phyloP scores from a whole-genome alignment of 2,888 invertebrate species.

The Platerodrilus igneus region DNA sequence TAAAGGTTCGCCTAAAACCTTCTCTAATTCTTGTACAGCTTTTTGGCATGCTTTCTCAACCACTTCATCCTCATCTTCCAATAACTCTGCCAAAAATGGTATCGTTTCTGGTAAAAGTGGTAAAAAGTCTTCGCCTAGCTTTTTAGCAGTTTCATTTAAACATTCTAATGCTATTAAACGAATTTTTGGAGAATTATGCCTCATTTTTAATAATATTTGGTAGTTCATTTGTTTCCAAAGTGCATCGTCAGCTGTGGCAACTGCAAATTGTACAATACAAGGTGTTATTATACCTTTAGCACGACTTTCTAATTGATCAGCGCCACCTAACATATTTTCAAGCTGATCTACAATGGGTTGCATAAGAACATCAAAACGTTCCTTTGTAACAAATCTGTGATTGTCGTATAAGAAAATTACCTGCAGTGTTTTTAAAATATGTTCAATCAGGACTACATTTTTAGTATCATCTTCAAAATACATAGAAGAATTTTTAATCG shows the following conservation, averaged over 20 bases:
- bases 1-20: conserved; percentile 82
- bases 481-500: conserved; percentile 52
- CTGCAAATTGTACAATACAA: conserved; percentile 77
- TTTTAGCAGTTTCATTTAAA: conserved; percentile 73
- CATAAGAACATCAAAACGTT: conserved; percentile 78
- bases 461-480: conserved; percentile 55
- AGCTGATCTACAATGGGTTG: conserved; percentile 86
- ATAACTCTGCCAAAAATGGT: conserved; percentile 87
- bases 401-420: conserved; percentile 78
- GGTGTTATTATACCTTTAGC: conserved; percentile 63
- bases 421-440: conserved; percentile 69
- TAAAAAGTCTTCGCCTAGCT: conserved; percentile 83
- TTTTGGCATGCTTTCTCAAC: conserved; percentile 77
- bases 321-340: conserved; percentile 68
- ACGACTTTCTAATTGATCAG: conserved; percentile 56
- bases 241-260: conserved; percentile 78
- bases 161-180: conserved; percentile 67
- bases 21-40: conserved; percentile 79
- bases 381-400: conserved; percentile 78
- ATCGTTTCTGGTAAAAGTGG: conserved; percentile 88
- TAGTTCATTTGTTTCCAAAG: conserved; percentile 88
- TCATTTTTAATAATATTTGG: conserved; percentile 82
- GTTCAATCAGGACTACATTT: conserved; percentile 60
- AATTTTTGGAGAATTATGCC: conserved; percentile 69
- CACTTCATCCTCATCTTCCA: conserved; percentile 82